Conservation (phyloP, 2,797 vertebrate genomes). For the Sorex maritimensis region DNA sequence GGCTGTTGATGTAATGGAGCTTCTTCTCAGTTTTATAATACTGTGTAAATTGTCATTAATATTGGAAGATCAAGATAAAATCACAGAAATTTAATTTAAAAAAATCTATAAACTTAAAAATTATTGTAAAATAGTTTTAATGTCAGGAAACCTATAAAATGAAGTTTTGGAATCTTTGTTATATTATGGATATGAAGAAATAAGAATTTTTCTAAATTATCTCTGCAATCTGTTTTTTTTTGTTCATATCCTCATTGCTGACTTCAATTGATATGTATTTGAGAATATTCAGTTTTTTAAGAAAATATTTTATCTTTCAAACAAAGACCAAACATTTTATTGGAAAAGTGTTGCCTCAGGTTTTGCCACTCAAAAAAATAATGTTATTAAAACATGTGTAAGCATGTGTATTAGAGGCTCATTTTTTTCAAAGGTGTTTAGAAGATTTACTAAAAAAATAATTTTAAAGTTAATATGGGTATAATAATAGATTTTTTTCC, state of each 20-base stretch:
- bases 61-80: slow-evolving; percentile 71
- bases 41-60: slow-evolving; percentile 78
- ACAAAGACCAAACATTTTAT: slow-evolving; percentile 65
- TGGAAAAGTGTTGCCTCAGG: not conserved
- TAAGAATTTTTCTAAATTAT: slow-evolving; percentile 60
- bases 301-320: slow-evolving; percentile 36
- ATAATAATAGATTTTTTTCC: slow-evolving; percentile 62
- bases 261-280: slow-evolving; percentile 65
- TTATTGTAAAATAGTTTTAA: slow-evolving; percentile 63
- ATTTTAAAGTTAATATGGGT: slow-evolving; percentile 76
- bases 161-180: slow-evolving; percentile 63
- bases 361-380: slow-evolving; percentile 48
- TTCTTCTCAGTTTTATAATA: slow-evolving; percentile 70
- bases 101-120: slow-evolving; percentile 69
- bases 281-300: slow-evolving; percentile 44
- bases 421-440: slow-evolving; percentile 63
- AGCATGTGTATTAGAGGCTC: slow-evolving; percentile 1
- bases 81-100: slow-evolving; percentile 31
- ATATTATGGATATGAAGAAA: slow-evolving; percentile 44
- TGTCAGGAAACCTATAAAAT: slow-evolving; percentile 57
- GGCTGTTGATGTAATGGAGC: slow-evolving; percentile 74
- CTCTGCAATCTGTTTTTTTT: slow-evolving; percentile 44
- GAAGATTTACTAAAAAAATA: slow-evolving; percentile 74
- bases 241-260: slow-evolving; percentile 56
- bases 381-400: slow-evolving; percentile 60